Evolutionary conservation across 2,888 invertebrate genomes (phyloP), one percentile per base, ranked within the genome.

Genomic region (Zaprionus bogoriensis): DNA sequence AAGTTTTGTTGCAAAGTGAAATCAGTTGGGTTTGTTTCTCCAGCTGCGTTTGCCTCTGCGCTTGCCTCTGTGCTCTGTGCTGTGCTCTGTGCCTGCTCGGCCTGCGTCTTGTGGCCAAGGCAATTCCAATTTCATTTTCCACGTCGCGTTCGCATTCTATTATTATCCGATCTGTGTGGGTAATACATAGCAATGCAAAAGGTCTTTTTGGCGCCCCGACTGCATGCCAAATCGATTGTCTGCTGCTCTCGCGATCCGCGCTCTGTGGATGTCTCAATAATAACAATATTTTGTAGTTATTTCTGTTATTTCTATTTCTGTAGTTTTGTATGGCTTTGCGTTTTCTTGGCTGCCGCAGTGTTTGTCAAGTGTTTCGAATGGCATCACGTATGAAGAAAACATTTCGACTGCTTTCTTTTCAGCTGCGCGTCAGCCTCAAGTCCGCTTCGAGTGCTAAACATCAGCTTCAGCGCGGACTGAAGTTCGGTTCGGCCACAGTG

Each of bases 141-240:
- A 83, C 87, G 65, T 67, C 59, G 78, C 67, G 61, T 62, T 72
- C 83, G 84, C 65, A 77, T 75, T 75, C 78, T 75, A 77, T 63
- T 74, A 77, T 74, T 74, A 77, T 57, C 51, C 20, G 54, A 55
- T 55, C 42, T 48, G 55, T 69, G 52, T 71, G 39, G 52, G 67
- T 62, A 42, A 57, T 53, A n/a, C n/a, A n/a, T n/a, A 65, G 42
- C 45, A 70, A 65, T 61, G 83, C 74, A 62, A 71, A 82, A 85
- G 83, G 79, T 81, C 53, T 66, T 77, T 61, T 60, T 62, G 46
- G 61, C 61, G 54, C 64, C 61, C 69, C 39, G 62, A 48, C 80
- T 80, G 79, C 79, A 80, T 86, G 84, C 67, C 79, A 80, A 80
- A 80, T 80, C 84, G 80, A 80, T 86, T 80, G 86, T 83, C 61